Percentiles rank a stretch among this genome's conserved stretches.
Evolutionary conservation across 2,797 vertebrate species (phyloP).

Genomic region (Paedocypris micromegethes): DNA sequence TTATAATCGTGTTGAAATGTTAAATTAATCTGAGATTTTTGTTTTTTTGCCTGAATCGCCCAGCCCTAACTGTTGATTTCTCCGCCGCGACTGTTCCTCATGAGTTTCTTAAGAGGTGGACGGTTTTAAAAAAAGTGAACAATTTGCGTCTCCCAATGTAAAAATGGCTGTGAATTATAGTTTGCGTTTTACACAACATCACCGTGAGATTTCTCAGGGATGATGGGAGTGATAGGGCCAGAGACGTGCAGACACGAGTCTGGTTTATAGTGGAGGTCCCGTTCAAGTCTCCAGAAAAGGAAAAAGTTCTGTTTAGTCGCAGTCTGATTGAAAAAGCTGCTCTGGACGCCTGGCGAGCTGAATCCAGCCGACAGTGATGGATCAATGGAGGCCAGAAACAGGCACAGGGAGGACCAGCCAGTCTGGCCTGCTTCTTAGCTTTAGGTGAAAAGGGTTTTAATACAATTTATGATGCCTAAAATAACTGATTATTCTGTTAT

Average conservation of each 20-base stretch:
- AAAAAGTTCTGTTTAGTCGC: constrained; percentile 65
- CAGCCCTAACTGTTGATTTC: constrained; percentile 48
- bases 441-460: not conserved
- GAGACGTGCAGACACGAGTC: constrained; percentile 33
- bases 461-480: no score
- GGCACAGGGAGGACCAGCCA: constrained; percentile 40
- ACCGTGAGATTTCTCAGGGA: not conserved
- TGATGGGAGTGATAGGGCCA: constrained; percentile 25
- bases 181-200: no score
- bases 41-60: no score
- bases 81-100: constrained; percentile 52
- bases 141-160: constrained; percentile 44
- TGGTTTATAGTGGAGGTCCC: constrained; percentile 49
- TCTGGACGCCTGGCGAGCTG: constrained; percentile 58
- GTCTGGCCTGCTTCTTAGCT: constrained; percentile 21
- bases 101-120: constrained; percentile 51
- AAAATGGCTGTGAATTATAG: no score
- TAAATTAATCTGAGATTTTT: no score
- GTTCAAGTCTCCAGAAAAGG: constrained; percentile 55
- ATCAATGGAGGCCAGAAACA: constrained; percentile 51
- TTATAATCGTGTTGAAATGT: no score
- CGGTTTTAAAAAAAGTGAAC: constrained; percentile 58
- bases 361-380: constrained; percentile 62
- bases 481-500: no score
- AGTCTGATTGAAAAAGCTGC: constrained; percentile 63